A percentile compares a stretch with the other conserved stretches of the same genome.
phyloP scores from a whole-genome alignment of 1,140 invertebrate genomes.

The Mactra quadrangularis region DNA sequence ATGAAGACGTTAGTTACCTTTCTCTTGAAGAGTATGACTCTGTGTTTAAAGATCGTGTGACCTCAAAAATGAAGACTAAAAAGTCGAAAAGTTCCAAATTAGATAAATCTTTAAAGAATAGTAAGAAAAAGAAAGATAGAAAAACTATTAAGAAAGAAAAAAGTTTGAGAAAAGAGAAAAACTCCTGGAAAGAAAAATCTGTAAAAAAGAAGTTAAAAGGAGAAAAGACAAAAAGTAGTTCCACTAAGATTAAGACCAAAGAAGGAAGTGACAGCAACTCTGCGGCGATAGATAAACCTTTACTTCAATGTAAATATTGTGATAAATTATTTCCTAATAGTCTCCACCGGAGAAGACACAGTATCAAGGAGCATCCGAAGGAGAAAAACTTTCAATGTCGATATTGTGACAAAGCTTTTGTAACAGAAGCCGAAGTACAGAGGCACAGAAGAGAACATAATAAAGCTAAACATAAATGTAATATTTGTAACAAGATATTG shows the following conservation, averaged over 20 bases:
- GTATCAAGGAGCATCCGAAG: neutral
- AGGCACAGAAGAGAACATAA: conserved; percentile 16
- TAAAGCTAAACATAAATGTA: conserved; percentile 18
- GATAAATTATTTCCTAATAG: conserved; percentile 4
- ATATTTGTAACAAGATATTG: conserved; percentile 24
- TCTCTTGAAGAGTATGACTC: neutral
- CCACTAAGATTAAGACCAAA: no score
- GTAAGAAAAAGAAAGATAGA: neutral
- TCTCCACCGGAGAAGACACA: conserved; percentile 2
- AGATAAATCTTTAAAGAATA: neutral
- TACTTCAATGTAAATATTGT: conserved; percentile 17
- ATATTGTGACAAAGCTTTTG: conserved; percentile 24
- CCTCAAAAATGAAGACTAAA: neutral
- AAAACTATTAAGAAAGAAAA: neutral
- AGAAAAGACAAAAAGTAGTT: no score
- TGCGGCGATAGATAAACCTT: no score
- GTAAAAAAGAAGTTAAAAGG: no score
- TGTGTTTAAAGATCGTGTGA: no score
- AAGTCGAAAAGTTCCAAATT: neutral
- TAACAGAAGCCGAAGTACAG: conserved; percentile 13
- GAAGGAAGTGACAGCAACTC: no score
- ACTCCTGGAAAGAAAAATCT: neutral
- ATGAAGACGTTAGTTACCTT: neutral
- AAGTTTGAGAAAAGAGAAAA: neutral
- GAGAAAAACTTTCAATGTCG: conserved; percentile 23